Evolutionary conservation across 2,797 vertebrate genomes (phyloP), one percentile per base, ranked within the genome.

Genomic region (Eupleurogrammus muticus): DNA sequence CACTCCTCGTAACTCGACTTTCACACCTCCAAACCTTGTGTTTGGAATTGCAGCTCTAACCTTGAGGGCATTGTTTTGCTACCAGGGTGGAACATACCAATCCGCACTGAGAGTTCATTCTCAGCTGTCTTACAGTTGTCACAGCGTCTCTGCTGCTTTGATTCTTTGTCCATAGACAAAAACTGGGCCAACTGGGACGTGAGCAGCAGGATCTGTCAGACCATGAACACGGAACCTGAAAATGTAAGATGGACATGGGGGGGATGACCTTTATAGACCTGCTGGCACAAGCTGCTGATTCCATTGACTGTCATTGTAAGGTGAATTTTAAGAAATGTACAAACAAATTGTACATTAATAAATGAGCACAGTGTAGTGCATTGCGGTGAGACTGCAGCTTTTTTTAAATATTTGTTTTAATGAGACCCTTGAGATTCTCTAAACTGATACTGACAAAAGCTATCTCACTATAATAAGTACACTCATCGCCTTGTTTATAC

Each of bases 11-110:
- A 28, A 58, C 73, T 61, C 67, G 19, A 8, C 64, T 48, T 63
- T 66, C 70, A 78, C 63, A 66, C 19, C 75, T 62, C 59, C 24
- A 40, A 65, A 54, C 73, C 58, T 66, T 13, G 2, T 72, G 53
- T 28, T 28, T 28, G 6, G 28, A 28, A 28, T 28, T n/a, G 46
- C 20, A 9, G 7, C 75, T 67, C 64, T 69, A 74, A 70, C 77
- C 80, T 81, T 75, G 71, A 75, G 79, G 63, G 51, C 62, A 68
- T 66, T 66, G 66, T 66, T 79, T 53, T 28, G 46, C 36, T 55
- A 62, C 55, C 69, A 69, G 60, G 48, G 66, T 81, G 69, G 60
- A 77, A 84, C 76, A 86, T 75, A 63, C 62, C 65, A 49, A 20
- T 46, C 54, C 75, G 52, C 51, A 51, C 28, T 54, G 28, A 77